Evolutionary conservation across 2,888 invertebrate species (phyloP).

Genomic region (Stegana nigrithorax): DNA sequence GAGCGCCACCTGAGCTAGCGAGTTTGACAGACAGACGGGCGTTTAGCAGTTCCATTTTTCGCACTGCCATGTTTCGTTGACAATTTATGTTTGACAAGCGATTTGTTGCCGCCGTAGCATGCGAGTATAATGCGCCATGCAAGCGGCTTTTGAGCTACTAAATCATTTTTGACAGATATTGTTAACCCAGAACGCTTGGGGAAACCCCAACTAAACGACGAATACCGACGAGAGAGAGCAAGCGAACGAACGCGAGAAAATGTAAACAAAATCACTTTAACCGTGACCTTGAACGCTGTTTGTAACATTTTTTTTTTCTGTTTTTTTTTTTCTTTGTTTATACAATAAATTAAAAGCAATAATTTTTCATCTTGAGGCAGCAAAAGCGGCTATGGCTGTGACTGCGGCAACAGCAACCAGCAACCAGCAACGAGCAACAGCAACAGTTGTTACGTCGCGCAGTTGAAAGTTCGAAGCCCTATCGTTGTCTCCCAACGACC

Average conservation of each 20-base stretch:
- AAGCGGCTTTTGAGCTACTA: slow-evolving; percentile 55
- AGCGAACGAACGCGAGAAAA: slow-evolving; percentile 19
- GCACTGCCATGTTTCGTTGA: too few relatives aligned
- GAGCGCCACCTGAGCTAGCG: too few relatives aligned
- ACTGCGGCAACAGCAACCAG: slow-evolving; percentile 34
- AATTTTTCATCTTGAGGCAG: slow-evolving; percentile 66
- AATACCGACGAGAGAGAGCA: background rate
- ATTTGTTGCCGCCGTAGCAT: slow-evolving; percentile 36
- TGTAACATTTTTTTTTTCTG: slow-evolving; percentile 12
- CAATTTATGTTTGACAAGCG: slow-evolving; percentile 16
- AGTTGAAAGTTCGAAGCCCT: slow-evolving; percentile 53
- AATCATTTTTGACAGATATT: slow-evolving; percentile 61
- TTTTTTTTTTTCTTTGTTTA: slow-evolving; percentile 48
- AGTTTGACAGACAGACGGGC: background rate
- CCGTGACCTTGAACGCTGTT: slow-evolving; percentile 55
- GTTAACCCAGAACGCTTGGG: background rate
- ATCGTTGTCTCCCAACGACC: background rate
- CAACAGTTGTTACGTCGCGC: slow-evolving; percentile 49
- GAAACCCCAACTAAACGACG: background rate
- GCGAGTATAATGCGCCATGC: slow-evolving; percentile 28
- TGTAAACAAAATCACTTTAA: slow-evolving; percentile 36
- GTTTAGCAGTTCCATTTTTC: too few relatives aligned
- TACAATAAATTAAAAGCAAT: slow-evolving; percentile 67
- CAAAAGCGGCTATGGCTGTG: slow-evolving; percentile 30
- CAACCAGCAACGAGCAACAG: slow-evolving; percentile 34